Percentiles rank a stretch among this genome's conserved stretches.
These are phyloP conservation scores for Garra rufa DNA, from an alignment of 2,113 vertebrate genomes.

Conservation along the genomic window DNA sequence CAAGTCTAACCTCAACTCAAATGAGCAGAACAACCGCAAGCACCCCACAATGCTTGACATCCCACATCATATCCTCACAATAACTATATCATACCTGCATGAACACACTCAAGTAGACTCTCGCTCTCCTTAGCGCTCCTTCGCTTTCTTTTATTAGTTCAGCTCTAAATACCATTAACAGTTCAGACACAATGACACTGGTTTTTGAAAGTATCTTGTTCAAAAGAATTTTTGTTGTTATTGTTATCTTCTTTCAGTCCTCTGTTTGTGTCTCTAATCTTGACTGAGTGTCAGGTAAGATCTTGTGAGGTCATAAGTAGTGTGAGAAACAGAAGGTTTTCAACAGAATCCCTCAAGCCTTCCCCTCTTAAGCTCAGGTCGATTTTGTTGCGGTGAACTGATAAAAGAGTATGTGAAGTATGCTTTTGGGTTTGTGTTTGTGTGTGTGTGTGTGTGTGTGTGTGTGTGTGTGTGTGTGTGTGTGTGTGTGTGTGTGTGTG, in stretches of 20 bases:
- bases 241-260: neutral
- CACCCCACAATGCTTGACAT: conserved; percentile 16
- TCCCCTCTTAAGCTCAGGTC: conserved; percentile 5
- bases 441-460: conserved; percentile 6
- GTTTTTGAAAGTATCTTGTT: neutral
- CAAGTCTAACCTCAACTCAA: conserved; percentile 13
- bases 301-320: neutral
- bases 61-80: conserved; percentile 27
- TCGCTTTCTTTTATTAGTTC: neutral
- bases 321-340: neutral
- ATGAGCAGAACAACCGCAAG: conserved; percentile 1
- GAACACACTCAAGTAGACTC: neutral
- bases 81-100: neutral
- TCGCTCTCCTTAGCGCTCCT: neutral
- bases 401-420: conserved; percentile 32
- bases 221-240: neutral
- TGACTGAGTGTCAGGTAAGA: conserved; percentile 16
- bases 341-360: neutral
- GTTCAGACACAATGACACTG: conserved; percentile 9
- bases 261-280: conserved; percentile 28
- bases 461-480: neutral
- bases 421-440: conserved; percentile 29
- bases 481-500: conserved; percentile 29
- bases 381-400: conserved; percentile 22
- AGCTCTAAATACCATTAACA: conserved; percentile 12